A percentile compares a stretch with the other conserved stretches of the same genome.
These are phyloP conservation scores for Lepas anatifera DNA, from an alignment of 2,888 invertebrate species.

Conservation along the genomic window DNA sequence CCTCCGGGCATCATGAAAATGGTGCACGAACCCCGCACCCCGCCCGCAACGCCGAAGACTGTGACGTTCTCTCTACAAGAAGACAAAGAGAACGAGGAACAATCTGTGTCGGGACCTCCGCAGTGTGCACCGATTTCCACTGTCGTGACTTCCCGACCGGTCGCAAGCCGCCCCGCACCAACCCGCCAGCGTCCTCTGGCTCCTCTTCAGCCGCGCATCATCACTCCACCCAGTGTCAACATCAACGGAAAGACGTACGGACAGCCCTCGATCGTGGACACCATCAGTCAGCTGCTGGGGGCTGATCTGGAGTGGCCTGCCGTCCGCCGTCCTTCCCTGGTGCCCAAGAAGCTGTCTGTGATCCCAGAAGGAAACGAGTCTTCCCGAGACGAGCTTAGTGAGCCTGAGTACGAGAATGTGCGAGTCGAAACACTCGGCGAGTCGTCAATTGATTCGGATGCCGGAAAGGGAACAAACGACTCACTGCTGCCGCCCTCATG, in stretches of 20 bases:
- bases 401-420: conserved; percentile 7
- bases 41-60: background rate
- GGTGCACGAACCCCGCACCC: background rate
- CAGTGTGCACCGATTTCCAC: background rate
- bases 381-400: background rate
- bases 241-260: conserved; percentile 8
- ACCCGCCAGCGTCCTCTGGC: background rate
- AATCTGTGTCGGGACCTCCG: background rate
- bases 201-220: background rate
- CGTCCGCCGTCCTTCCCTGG: background rate
- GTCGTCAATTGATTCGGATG: background rate
- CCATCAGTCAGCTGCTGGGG: conserved; percentile 6
- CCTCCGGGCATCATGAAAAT: background rate
- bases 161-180: no score
- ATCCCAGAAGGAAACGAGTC: conserved; percentile 6
- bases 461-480: no score
- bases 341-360: conserved; percentile 4
- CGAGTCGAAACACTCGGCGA: background rate
- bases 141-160: background rate
- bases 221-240: background rate
- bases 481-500: no score
- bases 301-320: background rate
- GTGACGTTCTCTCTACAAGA: conserved; percentile 7
- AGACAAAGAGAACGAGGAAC: background rate
- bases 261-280: conserved; percentile 2